Evolutionary conservation across 1,140 invertebrate genomes (phyloP).

Genomic region (Coenobita brevimanus): DNA sequence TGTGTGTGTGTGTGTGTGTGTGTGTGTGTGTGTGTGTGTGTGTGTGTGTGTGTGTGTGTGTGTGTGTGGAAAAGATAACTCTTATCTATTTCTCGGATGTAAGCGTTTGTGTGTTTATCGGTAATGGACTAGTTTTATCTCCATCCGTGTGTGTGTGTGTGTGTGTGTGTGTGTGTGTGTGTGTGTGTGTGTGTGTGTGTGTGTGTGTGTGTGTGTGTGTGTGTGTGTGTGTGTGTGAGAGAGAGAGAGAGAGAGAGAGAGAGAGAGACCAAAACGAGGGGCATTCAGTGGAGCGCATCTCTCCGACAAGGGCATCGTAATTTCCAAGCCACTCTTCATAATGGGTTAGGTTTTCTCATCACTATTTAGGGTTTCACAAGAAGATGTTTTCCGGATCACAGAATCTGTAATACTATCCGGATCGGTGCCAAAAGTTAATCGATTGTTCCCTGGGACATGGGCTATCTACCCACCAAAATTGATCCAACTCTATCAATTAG

Average conservation of each 20-base stretch:
- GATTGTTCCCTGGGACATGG: too few relatives aligned
- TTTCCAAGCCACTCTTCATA: background rate
- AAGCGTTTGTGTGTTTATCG: background rate
- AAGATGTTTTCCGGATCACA: background rate
- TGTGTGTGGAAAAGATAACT: too few relatives aligned
- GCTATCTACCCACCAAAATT: too few relatives aligned
- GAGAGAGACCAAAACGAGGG: too few relatives aligned
- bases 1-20: too few relatives aligned
- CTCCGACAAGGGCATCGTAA: too few relatives aligned
- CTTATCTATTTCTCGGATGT: too few relatives aligned
- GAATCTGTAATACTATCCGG: background rate
- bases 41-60: too few relatives aligned
- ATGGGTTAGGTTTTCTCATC: background rate
- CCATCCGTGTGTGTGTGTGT: background rate
- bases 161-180: slow-evolving; percentile 18
- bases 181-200: background rate
- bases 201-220: slow-evolving; percentile 18
- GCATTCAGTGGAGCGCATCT: too few relatives aligned
- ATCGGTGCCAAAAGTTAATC: too few relatives aligned
- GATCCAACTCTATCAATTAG: too few relatives aligned
- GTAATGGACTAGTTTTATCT: background rate
- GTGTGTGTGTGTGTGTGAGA: too few relatives aligned
- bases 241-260: background rate
- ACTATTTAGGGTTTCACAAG: background rate
- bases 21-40: background rate